Conservation (phyloP, 2,888 invertebrate species). For the Hirtodrosophila confusa region DNA sequence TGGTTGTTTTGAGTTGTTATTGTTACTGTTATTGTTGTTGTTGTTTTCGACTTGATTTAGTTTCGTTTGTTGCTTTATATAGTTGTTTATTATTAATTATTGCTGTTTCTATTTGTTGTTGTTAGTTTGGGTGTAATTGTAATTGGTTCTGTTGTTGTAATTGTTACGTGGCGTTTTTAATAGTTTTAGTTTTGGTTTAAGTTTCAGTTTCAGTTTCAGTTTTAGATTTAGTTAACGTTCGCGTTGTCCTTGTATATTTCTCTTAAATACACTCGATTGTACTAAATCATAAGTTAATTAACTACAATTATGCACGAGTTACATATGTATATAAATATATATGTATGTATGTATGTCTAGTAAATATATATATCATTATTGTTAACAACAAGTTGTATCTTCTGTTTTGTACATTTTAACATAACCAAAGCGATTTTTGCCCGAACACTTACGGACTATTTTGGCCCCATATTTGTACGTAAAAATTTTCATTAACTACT, state of each 20-base stretch:
- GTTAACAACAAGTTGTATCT: constrained; percentile 52
- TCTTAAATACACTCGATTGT: constrained; percentile 14
- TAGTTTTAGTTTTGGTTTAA: constrained; percentile 2
- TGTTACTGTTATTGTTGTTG: constrained; percentile 39
- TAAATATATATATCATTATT: constrained; percentile 23
- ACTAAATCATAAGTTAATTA: constrained; percentile 61
- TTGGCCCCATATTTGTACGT: constrained; percentile 81
- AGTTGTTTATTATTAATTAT: no score
- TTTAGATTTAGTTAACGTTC: background rate
- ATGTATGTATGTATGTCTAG: constrained; percentile 27
- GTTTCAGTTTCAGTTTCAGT: constrained; percentile 16
- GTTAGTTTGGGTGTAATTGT: constrained; percentile 32
- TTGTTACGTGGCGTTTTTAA: no score
- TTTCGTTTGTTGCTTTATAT: no score
- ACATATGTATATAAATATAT: constrained; percentile 22
- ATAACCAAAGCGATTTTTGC: constrained; percentile 84
- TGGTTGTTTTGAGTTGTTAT: constrained; percentile 31
- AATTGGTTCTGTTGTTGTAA: background rate
- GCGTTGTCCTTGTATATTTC: constrained; percentile 23
- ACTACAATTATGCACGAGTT: constrained; percentile 37
- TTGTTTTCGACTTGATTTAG: constrained; percentile 32
- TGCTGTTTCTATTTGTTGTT: no score
- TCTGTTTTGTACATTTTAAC: constrained; percentile 65
- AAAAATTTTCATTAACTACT: constrained; percentile 28
- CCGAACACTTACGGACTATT: constrained; percentile 85